Conservation (phyloP, 2,113 vertebrate genomes). For the Lagopus muta region DNA sequence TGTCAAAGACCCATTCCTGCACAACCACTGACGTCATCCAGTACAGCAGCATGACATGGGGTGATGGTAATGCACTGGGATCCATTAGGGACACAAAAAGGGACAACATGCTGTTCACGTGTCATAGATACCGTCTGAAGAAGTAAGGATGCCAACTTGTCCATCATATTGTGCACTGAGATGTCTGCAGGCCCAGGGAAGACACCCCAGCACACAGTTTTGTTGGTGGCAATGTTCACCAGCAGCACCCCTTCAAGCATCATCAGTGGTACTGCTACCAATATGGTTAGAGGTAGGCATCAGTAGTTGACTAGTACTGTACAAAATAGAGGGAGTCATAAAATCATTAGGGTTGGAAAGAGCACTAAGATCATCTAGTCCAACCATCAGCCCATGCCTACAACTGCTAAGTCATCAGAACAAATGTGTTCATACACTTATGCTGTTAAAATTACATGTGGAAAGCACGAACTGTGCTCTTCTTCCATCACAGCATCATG, state of each 20-base stretch:
- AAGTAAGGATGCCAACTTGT: not conserved
- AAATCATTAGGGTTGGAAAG: too few relatives aligned
- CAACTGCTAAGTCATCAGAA: not conserved
- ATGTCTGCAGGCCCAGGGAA: not conserved
- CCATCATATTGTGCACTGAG: not conserved
- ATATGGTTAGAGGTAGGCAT: not conserved
- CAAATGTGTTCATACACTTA: rapidly evolving
- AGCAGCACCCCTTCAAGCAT: not conserved
- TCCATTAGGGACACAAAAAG: not conserved
- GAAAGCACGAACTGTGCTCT: not conserved
- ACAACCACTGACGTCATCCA: rapidly evolving
- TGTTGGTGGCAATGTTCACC: not conserved
- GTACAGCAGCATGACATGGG: not conserved
- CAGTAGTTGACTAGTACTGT: not conserved
- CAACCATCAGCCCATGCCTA: too few relatives aligned
- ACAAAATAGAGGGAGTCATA: not conserved
- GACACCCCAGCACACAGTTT: not conserved
- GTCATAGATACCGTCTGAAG: not conserved
- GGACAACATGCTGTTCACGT: not conserved
- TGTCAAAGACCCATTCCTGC: not conserved
- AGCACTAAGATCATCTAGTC: too few relatives aligned
- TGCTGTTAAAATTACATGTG: not conserved
- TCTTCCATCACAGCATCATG: rapidly evolving
- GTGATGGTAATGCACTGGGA: not conserved
- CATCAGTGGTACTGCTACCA: not conserved